These are phyloP conservation scores for Entomobrya proxima DNA, from an alignment of 2,888 invertebrate genomes.

Conservation along the genomic window DNA sequence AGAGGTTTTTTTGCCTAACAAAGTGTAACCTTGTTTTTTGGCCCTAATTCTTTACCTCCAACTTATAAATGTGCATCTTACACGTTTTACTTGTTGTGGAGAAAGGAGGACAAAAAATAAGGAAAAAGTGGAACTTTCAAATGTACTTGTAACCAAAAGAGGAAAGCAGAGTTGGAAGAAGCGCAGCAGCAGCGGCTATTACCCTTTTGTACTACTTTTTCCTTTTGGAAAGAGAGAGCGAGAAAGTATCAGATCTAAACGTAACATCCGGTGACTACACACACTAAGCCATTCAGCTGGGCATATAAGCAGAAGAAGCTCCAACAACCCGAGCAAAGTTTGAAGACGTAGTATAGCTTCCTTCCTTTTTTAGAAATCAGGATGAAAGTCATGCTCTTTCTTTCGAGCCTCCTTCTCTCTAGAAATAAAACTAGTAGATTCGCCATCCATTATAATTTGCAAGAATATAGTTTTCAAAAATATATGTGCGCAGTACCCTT, in stretches of 20 bases:
- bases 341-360: too few relatives aligned
- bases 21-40: constrained; percentile 27
- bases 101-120: background rate
- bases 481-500: too few relatives aligned
- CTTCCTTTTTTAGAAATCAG: constrained; percentile 40
- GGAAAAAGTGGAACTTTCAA: constrained; percentile 1
- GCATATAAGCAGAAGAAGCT: too few relatives aligned
- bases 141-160: background rate
- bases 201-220: constrained; percentile 50
- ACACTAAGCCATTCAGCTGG: too few relatives aligned
- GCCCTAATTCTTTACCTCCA: background rate
- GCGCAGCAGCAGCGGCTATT: constrained; percentile 24
- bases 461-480: too few relatives aligned
- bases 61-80: constrained; percentile 11
- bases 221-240: background rate
- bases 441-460: background rate
- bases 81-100: background rate
- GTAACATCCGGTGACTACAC: constrained; percentile 57
- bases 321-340: too few relatives aligned
- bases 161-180: background rate
- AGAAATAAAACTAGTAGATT: background rate
- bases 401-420: background rate
- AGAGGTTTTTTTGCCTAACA: background rate
- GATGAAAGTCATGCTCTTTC: constrained; percentile 44
- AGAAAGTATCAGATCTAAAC: constrained; percentile 35